Conservation (phyloP, 2,797 vertebrate species). For the Sebastiscus albofasciatus region DNA sequence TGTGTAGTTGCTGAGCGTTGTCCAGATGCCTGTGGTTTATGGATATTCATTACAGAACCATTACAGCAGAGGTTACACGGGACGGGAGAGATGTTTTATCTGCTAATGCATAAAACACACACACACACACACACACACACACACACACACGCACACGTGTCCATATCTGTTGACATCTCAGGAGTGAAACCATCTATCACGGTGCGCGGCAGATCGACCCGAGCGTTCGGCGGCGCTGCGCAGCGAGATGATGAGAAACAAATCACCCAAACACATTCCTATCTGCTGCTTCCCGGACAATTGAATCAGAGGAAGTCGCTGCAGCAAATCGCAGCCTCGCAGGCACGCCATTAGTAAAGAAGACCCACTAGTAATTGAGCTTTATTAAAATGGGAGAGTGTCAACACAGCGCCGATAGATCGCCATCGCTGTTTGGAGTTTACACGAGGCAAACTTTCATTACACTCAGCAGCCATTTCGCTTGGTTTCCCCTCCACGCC, state of each 20-base stretch:
- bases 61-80: constrained; percentile 78
- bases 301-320: constrained; percentile 37
- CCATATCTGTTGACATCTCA: constrained; percentile 47
- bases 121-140: constrained; percentile 29
- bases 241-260: constrained; percentile 56
- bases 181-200: constrained; percentile 72
- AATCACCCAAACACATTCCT: constrained; percentile 58
- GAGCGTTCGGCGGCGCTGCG: constrained; percentile 8
- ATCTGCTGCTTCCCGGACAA: constrained; percentile 40
- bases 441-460: constrained; percentile 38
- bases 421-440: neutral
- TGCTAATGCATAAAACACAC: constrained; percentile 61
- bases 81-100: constrained; percentile 70
- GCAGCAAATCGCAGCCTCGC: constrained; percentile 7
- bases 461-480: constrained; percentile 10
- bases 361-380: constrained; percentile 45
- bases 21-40: constrained; percentile 75
- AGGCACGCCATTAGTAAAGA: neutral
- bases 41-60: constrained; percentile 79
- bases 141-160: constrained; percentile 15
- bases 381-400: constrained; percentile 55
- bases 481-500: neutral
- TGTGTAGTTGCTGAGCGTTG: constrained; percentile 9
- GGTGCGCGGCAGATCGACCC: constrained; percentile 44
- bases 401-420: constrained; percentile 1